These are phyloP conservation scores for Orcinus orca DNA, from an alignment of 2,113 vertebrate genomes.

Conservation along the genomic window DNA sequence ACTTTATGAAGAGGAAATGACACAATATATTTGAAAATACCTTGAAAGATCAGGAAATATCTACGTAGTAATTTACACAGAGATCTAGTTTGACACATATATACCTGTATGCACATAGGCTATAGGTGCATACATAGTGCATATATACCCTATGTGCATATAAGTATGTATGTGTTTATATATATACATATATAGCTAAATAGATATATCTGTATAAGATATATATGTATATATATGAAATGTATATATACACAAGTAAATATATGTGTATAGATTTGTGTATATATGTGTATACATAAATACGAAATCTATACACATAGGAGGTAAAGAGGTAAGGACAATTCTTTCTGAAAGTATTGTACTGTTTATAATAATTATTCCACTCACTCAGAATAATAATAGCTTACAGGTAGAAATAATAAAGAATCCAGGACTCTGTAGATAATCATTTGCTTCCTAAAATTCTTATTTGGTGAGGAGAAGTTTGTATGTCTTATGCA, in stretches of 20 bases:
- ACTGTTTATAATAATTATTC: conserved; percentile 26
- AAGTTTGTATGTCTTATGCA: conserved; percentile 20
- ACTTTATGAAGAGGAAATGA: neutral
- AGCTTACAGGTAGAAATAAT: conserved; percentile 20
- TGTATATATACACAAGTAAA: neutral
- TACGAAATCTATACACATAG: neutral
- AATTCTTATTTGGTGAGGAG: neutral
- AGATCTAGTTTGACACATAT: neutral
- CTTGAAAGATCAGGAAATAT: neutral
- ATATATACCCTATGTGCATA: neutral
- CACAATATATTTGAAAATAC: neutral
- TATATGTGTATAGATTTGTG: neutral
- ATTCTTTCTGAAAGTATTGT: conserved; percentile 22
- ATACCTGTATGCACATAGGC: neutral
- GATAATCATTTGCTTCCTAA: conserved; percentile 15
- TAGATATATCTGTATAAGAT: neutral
- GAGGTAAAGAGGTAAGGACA: neutral
- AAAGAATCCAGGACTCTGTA: neutral
- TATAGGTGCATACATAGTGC: neutral
- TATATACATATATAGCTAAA: neutral
- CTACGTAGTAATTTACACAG: neutral
- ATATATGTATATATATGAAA: neutral
- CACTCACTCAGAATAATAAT: conserved; percentile 11
- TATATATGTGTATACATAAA: neutral
- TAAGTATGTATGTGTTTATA: neutral